Evolutionary conservation across 2,888 invertebrate genomes (phyloP), one percentile per base, ranked within the genome.

Genomic region (Ommatoiulus sabulosus): DNA sequence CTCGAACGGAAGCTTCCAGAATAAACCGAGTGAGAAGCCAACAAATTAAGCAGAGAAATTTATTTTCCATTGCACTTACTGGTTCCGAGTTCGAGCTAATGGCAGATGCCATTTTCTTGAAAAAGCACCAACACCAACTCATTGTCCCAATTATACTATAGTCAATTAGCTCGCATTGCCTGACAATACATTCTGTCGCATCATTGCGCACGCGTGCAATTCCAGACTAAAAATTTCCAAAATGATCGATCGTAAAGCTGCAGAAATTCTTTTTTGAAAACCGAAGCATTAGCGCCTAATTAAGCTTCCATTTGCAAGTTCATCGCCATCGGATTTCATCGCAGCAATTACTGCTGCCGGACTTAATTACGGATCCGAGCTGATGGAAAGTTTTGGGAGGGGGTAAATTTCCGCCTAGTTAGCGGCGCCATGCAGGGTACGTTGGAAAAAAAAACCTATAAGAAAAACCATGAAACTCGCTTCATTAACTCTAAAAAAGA

Each of bases 381-480:
- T 52, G 63, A 72, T 8, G 15, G 35, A 52, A 15, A 12, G 15
- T 10, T 24, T 72, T 72, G 5, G 52, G 52, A 35, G 72, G 72
- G 72, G 72, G n/a, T 63, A 3, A n/a, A n/a, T 24, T 72, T 72
- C 3, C 24, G 24, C 10, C 24, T 10, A 24, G 15, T 15, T 5
- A 63, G 10, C 7, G 72, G 72, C 72, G 72, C 24, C 72, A 72
- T 35, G 35, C 35, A 35, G 35, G 35, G 35, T 35, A 2, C 35
- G 35, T 35, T 35, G 35, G 35, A 35, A 35, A 35, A 35, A 35
- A 35, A 72, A 7, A 24, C 24, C 24, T 0, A 72, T 72, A 72
- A 72, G 72, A 72, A 72, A 63, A 72, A 72, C 24, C 24, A 72
- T 72, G 52, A 72, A 72, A 72, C 24, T 72, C 72, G 72, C 72